Evolutionary conservation across 2,113 vertebrate genomes (phyloP), one percentile per base, ranked within the genome.

Genomic region (Nothoprocta pentlandii): DNA sequence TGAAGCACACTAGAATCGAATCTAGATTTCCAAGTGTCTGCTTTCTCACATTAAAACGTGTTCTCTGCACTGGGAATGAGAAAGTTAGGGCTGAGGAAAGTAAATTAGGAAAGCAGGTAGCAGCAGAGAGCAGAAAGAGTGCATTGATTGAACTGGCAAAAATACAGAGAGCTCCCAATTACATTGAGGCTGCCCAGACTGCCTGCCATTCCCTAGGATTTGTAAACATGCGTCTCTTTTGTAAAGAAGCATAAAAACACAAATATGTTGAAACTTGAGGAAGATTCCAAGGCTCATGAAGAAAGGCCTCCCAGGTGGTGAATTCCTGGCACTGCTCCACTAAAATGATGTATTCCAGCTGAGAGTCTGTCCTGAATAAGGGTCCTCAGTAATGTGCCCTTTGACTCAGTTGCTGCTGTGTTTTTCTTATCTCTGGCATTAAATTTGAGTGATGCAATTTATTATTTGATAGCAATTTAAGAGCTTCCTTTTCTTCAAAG

Each of bases 141-240:
- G 21, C 62, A 73, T 79, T 85, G 81, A 85, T 36, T 3, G 15
- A 75, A 68, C 25, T 46, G 51, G 32, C 59, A 42, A 56, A 80
- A n/a, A 51, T 23, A 1, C 66, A 78, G 9, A 22, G 12, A 4
- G 16, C 26, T 36, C 0, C 0, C 0, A 0, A 22, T 56, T 83
- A 64, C 0, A 17, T 10, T 10, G 6, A 5, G 44, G 12, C 63
- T 56, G 36, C 61, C 56, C 83, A 80, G 25, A 51, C 14, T 46
- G 88, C 61, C 88, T 7, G 0, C 46, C 46, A 26, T 25, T 77
- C 67, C 73, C 39, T 20, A 58, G 56, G 46, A 20, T 49, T 64
- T 42, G 62, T 20, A 26, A 68, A 79, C 32, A 84, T 79, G 17
- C 1, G 7, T 36, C 20, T 4, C 9, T 26, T 95, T 94, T 44